phyloP scores from a whole-genome alignment of 2,113 vertebrate species.

The Anolis carolinensis region DNA sequence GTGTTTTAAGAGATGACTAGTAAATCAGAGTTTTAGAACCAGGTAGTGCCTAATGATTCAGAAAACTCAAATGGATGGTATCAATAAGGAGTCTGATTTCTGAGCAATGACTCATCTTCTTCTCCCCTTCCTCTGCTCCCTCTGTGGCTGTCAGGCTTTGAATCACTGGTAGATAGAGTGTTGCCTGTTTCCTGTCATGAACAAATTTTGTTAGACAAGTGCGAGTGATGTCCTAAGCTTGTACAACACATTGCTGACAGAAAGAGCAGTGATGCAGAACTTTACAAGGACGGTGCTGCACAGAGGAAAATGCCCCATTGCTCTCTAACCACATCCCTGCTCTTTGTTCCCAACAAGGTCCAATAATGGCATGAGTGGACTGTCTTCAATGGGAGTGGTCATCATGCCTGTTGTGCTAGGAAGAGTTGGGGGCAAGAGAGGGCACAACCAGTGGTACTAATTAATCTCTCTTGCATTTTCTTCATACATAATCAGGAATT shows the following conservation, averaged over 20 bases:
- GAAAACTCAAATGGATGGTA: conserved; percentile 41
- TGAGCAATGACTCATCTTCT: neutral
- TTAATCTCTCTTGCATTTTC: neutral
- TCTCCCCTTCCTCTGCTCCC: neutral
- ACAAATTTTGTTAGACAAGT: conserved; percentile 17
- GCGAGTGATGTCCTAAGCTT: conserved; percentile 2
- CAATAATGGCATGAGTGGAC: neutral
- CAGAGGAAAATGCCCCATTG: neutral
- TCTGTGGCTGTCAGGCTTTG: neutral
- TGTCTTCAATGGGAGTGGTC: neutral
- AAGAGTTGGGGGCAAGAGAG: neutral
- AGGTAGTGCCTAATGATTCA: fast-evolving
- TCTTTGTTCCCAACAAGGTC: neutral
- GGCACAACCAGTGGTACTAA: neutral
- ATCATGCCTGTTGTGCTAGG: neutral
- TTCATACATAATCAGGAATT: neutral
- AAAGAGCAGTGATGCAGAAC: conserved; percentile 16
- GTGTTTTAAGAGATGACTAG: conserved; percentile 33
- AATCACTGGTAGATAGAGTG: neutral
- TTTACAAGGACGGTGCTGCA: neutral
- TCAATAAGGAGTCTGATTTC: neutral
- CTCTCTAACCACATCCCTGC: neutral
- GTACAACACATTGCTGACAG: conserved; percentile 10
- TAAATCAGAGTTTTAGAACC: conserved; percentile 61
- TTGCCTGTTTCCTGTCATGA: conserved; percentile 13